These are phyloP conservation scores for Neoarius graeffei DNA, from an alignment of 2,113 vertebrate genomes.

Conservation along the genomic window DNA sequence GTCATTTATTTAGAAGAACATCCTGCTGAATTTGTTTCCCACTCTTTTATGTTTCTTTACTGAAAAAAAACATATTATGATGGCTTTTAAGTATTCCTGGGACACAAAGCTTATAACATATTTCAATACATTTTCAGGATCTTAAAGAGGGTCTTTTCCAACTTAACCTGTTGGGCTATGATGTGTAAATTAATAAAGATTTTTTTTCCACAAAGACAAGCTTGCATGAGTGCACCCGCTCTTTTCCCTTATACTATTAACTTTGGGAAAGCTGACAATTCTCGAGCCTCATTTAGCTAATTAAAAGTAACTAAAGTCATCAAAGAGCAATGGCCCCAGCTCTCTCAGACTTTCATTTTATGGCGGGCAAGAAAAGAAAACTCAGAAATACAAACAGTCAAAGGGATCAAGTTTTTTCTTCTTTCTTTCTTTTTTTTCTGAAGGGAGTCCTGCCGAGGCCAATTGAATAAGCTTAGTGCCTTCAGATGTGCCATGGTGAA, in stretches of 20 bases:
- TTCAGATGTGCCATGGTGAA: conserved; percentile 99
- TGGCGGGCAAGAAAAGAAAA: conserved; percentile 88
- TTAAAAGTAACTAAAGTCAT: conserved; percentile 98
- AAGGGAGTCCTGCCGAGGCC: conserved; percentile 98
- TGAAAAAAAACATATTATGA: background rate
- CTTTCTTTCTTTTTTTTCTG: conserved; percentile 76
- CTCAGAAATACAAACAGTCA: conserved; percentile 99
- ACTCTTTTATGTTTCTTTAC: background rate
- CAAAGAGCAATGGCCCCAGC: conserved; percentile 83
- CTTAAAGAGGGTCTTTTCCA: background rate
- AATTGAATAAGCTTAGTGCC: conserved; percentile 99
- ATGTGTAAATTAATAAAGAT: conserved; percentile 43
- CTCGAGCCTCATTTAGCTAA: conserved; percentile 86
- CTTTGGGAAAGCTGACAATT: conserved; percentile 58
- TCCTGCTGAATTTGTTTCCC: background rate
- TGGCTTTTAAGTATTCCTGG: background rate
- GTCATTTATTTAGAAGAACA: background rate
- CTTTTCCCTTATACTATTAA: conserved; percentile 53
- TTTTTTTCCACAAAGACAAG: conserved; percentile 21
- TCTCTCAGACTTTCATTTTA: conserved; percentile 95
- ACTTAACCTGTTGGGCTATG: background rate
- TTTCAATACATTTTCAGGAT: background rate
- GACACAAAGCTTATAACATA: background rate
- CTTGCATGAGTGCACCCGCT: conserved; percentile 39
- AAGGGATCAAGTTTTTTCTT: conserved; percentile 96